These are phyloP conservation scores for Synchiropus splendidus DNA, from an alignment of 2,113 vertebrate species.

Conservation along the genomic window DNA sequence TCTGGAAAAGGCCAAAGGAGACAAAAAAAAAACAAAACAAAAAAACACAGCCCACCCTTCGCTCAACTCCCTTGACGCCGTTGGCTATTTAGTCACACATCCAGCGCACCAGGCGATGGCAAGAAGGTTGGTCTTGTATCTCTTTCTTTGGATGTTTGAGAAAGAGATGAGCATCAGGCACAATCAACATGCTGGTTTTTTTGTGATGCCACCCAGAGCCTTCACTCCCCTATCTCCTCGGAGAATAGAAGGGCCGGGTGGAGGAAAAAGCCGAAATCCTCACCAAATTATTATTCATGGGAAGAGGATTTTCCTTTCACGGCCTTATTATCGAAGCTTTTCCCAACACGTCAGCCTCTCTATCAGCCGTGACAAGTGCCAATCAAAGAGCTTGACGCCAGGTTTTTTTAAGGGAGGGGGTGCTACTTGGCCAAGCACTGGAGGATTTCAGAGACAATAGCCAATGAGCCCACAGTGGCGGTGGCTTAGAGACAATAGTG, in stretches of 20 bases:
- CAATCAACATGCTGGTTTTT: constrained; percentile 72
- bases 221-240: constrained; percentile 63
- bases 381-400: constrained; percentile 79
- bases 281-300: constrained; percentile 74
- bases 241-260: constrained; percentile 60
- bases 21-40: no score
- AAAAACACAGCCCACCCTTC: constrained; percentile 11
- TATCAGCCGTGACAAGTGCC: constrained; percentile 89
- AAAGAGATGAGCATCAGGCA: constrained; percentile 75
- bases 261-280: constrained; percentile 61
- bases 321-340: constrained; percentile 67
- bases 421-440: constrained; percentile 34
- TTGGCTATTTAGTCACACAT: constrained; percentile 24
- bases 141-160: constrained; percentile 74
- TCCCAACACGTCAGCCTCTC: constrained; percentile 79
- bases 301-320: constrained; percentile 70
- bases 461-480: constrained; percentile 38
- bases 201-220: constrained; percentile 78
- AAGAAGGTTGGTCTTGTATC: constrained; percentile 69
- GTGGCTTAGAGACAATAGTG: constrained; percentile 72
- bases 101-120: constrained; percentile 69
- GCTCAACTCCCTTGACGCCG: constrained; percentile 6
- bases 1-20: constrained; percentile 41
- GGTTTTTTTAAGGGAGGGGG: constrained; percentile 36
- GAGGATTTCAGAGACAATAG: constrained; percentile 65